phyloP scores from a whole-genome alignment of 2,888 invertebrate species.

The Drosophila macrothrix region DNA sequence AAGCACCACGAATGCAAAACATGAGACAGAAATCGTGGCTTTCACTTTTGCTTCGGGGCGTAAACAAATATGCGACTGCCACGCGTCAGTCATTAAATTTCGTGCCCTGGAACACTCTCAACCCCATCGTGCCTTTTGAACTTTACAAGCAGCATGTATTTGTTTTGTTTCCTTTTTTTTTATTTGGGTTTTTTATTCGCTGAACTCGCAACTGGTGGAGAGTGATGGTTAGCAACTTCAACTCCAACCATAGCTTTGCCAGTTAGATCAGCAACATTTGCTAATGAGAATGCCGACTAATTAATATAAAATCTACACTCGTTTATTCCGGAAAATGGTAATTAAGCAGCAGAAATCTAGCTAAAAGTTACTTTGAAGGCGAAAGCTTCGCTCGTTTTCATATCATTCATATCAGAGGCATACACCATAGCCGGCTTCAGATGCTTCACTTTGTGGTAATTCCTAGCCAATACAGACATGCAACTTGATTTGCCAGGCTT shows the following conservation, averaged over 20 bases:
- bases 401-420: constrained; percentile 33
- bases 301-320: constrained; percentile 48
- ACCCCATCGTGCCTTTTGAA: constrained; percentile 61
- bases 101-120: constrained; percentile 36
- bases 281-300: constrained; percentile 62
- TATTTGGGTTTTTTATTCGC: background rate
- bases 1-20: constrained; percentile 40
- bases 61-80: constrained; percentile 64
- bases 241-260: background rate
- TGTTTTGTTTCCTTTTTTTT: background rate
- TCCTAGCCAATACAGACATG: background rate
- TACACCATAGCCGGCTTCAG: constrained; percentile 25
- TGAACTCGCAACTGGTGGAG: background rate
- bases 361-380: constrained; percentile 10
- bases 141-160: constrained; percentile 40
- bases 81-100: constrained; percentile 73
- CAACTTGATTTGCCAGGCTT: background rate
- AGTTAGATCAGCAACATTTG: constrained; percentile 24
- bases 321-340: constrained; percentile 72
- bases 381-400: constrained; percentile 7
- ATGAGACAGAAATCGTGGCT: constrained; percentile 36
- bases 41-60: constrained; percentile 53
- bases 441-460: constrained; percentile 6
- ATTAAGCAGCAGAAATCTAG: constrained; percentile 38
- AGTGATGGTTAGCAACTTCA: constrained; percentile 13